Evolutionary conservation across 2,113 vertebrate genomes (phyloP).

Genomic region (Catharus minimus): DNA sequence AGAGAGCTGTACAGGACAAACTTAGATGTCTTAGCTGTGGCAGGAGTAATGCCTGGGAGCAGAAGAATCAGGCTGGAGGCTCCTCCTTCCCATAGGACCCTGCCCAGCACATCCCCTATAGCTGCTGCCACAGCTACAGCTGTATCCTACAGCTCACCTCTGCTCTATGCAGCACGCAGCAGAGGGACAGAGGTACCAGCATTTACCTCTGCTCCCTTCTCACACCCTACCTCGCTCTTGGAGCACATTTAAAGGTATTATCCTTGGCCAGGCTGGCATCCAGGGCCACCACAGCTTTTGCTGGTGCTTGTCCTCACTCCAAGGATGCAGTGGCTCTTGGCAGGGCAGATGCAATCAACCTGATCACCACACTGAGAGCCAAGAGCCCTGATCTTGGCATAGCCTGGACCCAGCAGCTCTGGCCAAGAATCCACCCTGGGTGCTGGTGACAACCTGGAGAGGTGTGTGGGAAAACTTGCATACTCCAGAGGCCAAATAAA

Average conservation of each 20-base stretch:
- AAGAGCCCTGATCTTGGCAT: neutral
- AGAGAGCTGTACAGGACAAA: neutral
- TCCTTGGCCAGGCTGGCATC: neutral
- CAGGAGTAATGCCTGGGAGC: accelerated
- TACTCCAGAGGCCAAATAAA: neutral
- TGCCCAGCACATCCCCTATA: neutral
- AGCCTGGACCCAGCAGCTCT: neutral
- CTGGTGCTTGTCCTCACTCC: neutral
- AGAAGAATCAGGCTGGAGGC: neutral
- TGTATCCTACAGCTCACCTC: neutral
- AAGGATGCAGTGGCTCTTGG: neutral
- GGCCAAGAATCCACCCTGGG: neutral
- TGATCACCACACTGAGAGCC: neutral
- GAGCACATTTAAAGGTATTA: neutral
- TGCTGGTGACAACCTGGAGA: neutral
- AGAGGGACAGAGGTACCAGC: neutral
- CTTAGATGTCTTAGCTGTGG: neutral
- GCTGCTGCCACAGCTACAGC: neutral
- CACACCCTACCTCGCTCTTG: neutral
- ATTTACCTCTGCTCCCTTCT: neutral
- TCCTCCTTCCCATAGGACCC: neutral
- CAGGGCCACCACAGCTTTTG: neutral
- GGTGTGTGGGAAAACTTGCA: neutral
- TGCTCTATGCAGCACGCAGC: neutral
- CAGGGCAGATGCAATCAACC: neutral